Base-by-base conservation (phyloP, 2,888 invertebrate genomes). In the Oscheius myriophilus region DNA sequence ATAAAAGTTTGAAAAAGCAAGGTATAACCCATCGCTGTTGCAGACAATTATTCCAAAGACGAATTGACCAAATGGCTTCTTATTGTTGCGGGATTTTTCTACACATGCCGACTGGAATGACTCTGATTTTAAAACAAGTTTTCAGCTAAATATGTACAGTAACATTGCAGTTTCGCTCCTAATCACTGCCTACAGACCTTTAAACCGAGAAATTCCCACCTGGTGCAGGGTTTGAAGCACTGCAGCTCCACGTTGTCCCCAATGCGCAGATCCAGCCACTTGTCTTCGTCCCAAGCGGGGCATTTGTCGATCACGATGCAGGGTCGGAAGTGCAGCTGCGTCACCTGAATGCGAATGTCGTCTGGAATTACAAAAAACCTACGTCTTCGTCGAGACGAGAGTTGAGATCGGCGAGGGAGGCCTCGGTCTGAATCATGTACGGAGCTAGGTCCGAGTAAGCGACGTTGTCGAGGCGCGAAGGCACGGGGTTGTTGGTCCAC, bases 191-290 rank as follows among this genome's bases (percentile, higher is more conserved):
- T 39, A n/a, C 25, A 23, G 18, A 39, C n/a, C 23, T 46, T 14
- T 41, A 52, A 58, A 26, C n/a, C 39, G 23, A 1, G n/a, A 11
- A 45, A 45, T 4, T n/a, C 16, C 1, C 23, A 70, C 82, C 82
- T 62, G 1, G 84, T 82, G 64, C 84, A 83, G 16, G 84, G 84
- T 58, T 81, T 81, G 75, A 76, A 83, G 62, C 84, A 84, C 49
- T 79, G 77, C 59, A 84, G 70, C 54, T 82, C 67, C 3, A 73
- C 76, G 11, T 75, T 77, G 7, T 76, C 78, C 11, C 84, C 84
- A n/a, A 84, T 75, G 2, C 78, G 74, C 33, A 84, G 55, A 41
- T 83, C 78, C 39, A 75, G 66, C 84, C 84, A 84, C 49, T 69
- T 70, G 53, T 84, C 84, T 46, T 84, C 84, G 54, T 82, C 82